Evolutionary conservation across 2,113 vertebrate genomes (phyloP).

Genomic region (Boleophthalmus pectinirostris): DNA sequence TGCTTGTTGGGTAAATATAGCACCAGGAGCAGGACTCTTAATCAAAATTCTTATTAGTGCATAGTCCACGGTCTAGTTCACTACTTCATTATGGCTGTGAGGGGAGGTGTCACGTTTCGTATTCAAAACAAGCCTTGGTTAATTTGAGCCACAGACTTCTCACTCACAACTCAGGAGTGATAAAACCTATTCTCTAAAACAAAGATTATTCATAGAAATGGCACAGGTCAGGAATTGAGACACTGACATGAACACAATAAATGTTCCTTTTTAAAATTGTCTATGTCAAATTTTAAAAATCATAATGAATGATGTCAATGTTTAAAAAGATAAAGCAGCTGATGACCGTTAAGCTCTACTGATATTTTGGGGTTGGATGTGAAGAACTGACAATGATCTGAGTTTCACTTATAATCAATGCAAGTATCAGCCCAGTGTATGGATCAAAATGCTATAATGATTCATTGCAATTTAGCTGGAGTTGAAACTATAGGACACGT

Average conservation of each 20-base stretch:
- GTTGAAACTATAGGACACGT: neutral
- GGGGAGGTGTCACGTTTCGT: constrained; percentile 41
- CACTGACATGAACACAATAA: neutral
- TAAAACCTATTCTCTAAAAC: too few species aligned
- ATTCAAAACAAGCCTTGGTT: constrained; percentile 48
- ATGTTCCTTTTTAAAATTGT: too few species aligned
- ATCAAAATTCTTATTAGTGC: constrained; percentile 33
- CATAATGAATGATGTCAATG: neutral
- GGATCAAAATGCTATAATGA: too few species aligned
- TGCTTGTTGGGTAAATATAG: constrained; percentile 25
- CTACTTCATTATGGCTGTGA: constrained; percentile 34
- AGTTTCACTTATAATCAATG: neutral
- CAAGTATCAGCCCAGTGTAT: neutral
- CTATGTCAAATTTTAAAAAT: neutral
- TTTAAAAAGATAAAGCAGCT: too few species aligned
- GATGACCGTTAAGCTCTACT: too few species aligned
- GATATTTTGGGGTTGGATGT: too few species aligned
- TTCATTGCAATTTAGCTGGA: neutral
- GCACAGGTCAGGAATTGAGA: neutral
- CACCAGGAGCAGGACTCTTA: constrained; percentile 13
- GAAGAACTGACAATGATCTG: too few species aligned
- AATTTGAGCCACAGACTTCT: constrained; percentile 41
- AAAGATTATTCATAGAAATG: too few species aligned
- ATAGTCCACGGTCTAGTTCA: constrained; percentile 58
- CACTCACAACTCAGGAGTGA: constrained; percentile 17